These are phyloP conservation scores for Bacillus rossius DNA, from an alignment of 1,140 invertebrate genomes.

Conservation along the genomic window DNA sequence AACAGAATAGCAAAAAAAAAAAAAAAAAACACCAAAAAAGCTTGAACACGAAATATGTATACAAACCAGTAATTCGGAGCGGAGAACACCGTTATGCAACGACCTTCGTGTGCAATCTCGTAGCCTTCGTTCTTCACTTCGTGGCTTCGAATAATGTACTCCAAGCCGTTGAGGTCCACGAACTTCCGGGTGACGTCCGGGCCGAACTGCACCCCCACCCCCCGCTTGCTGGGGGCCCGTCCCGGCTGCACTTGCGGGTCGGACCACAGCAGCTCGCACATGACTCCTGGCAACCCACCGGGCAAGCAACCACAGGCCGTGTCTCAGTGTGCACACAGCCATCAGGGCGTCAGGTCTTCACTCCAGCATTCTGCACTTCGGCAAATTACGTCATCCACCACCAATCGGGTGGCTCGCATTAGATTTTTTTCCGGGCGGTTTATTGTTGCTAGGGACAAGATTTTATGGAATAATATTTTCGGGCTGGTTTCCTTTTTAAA, in stretches of 20 bases:
- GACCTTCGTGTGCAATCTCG: slow-evolving; percentile 86
- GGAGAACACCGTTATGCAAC: slow-evolving; percentile 95
- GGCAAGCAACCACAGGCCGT: no score
- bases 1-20: slow-evolving; percentile 8
- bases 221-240: slow-evolving; percentile 88
- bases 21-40: no score
- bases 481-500: no score
- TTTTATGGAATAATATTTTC: no score
- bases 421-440: no score
- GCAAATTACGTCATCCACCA: no score
- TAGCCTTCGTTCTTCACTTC: slow-evolving; percentile 98
- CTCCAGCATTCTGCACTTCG: no score
- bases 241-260: slow-evolving; percentile 90
- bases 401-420: no score
- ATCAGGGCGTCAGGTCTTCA: no score
- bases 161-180: slow-evolving; percentile 75
- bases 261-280: slow-evolving; percentile 98
- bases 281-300: slow-evolving; percentile 52
- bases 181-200: slow-evolving; percentile 94
- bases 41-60: no score
- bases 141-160: slow-evolving; percentile 94
- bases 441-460: no score
- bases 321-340: no score
- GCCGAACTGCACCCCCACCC: slow-evolving; percentile 97
- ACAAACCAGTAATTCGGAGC: slow-evolving; percentile 97